phyloP scores from a whole-genome alignment of 2,797 vertebrate genomes.

The Pseudotriccus pelzelni region DNA sequence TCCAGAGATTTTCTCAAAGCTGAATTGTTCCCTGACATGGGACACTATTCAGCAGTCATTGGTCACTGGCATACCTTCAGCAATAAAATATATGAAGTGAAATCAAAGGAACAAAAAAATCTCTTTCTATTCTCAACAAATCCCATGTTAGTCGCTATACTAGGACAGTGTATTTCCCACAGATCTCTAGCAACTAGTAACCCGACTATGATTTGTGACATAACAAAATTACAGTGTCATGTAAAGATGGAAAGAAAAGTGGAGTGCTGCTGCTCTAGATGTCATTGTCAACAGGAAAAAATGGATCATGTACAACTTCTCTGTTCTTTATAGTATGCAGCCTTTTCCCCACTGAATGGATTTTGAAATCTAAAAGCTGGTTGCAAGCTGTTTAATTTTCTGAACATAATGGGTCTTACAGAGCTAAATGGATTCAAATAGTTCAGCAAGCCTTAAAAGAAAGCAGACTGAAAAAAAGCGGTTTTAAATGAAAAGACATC shows the following conservation, averaged over 20 bases:
- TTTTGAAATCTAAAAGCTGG: background rate
- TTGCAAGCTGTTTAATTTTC: background rate
- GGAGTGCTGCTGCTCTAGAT: background rate
- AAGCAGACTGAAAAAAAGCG: background rate
- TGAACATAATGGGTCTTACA: background rate
- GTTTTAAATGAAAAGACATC: background rate
- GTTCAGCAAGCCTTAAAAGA: background rate
- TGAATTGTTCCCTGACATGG: background rate
- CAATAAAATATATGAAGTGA: background rate
- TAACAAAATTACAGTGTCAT: background rate
- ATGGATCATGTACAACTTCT: background rate
- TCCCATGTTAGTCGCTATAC: background rate
- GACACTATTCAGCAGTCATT: background rate
- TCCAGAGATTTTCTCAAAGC: background rate
- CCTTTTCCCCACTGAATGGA: background rate
- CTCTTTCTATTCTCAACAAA: background rate
- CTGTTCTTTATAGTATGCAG: background rate
- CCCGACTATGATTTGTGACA: background rate
- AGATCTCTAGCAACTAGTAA: background rate
- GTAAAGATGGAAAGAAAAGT: background rate
- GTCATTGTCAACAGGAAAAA: background rate
- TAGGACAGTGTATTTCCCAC: background rate
- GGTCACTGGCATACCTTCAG: background rate
- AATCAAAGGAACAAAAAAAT: background rate
- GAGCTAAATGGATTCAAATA: background rate